Conservation (phyloP, 2,797 vertebrate species). For the Mergus octosetaceus region DNA sequence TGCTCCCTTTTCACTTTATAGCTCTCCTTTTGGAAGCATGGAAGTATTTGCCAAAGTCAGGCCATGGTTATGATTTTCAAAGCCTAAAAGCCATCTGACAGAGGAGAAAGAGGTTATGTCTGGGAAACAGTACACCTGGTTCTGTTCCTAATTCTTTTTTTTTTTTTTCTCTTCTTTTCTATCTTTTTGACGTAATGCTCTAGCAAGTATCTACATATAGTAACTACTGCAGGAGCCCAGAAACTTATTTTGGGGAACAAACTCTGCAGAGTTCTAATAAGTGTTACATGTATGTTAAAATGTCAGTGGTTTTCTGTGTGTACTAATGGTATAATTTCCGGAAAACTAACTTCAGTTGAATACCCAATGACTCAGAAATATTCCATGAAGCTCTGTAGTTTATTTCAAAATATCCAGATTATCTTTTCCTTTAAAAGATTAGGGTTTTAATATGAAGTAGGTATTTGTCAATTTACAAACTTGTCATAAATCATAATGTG, state of each 20-base stretch:
- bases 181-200: too few relatives aligned
- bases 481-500: not conserved
- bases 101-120: not conserved
- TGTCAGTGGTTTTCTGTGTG: not conserved
- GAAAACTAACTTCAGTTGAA: not conserved
- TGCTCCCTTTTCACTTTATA: not conserved
- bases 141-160: not conserved
- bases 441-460: not conserved
- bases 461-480: not conserved
- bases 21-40: not conserved
- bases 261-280: not conserved
- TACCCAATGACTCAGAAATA: not conserved
- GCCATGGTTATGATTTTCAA: not conserved
- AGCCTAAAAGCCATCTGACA: not conserved
- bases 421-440: not conserved
- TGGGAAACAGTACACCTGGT: not conserved
- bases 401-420: not conserved
- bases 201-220: not conserved
- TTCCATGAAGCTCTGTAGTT: not conserved
- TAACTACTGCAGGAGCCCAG: not conserved
- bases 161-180: not conserved
- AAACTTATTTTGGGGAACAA: not conserved
- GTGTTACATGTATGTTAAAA: not conserved
- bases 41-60: not conserved
- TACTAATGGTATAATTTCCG: not conserved